A percentile compares a stretch with the other conserved stretches of the same genome.
Evolutionary conservation across 2,113 vertebrate genomes (phyloP).

Genomic region (Hemichromis elongatus): DNA sequence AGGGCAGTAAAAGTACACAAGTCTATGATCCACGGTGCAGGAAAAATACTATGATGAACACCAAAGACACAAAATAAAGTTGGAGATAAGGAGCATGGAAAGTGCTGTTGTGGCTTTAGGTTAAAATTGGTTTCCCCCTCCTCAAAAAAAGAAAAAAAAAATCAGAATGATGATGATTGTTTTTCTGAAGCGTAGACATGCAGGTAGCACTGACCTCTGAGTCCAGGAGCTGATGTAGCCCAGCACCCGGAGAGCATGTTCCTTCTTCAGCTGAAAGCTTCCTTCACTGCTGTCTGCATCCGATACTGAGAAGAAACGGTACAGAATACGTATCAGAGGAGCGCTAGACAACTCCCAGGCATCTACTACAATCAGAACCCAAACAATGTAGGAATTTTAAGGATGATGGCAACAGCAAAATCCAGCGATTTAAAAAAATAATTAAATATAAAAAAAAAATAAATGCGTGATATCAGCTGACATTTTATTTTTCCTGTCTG

Average conservation of each 20-base stretch:
- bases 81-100: no score
- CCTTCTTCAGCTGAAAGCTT: conserved; percentile 95
- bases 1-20: no score
- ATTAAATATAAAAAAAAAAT: fast-evolving
- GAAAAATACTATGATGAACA: background rate
- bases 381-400: background rate
- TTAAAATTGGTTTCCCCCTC: no score
- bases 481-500: background rate
- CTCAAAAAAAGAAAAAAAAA: no score
- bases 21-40: background rate
- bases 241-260: conserved; percentile 97
- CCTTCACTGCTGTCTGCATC: conserved; percentile 94
- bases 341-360: background rate
- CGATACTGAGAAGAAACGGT: conserved; percentile 80
- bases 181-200: background rate
- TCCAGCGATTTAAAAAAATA: background rate
- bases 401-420: background rate
- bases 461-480: background rate
- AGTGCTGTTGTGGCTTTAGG: no score
- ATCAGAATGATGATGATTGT: background rate
- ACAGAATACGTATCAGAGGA: background rate
- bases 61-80: no score
- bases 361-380: background rate
- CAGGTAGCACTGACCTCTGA: conserved; percentile 82
- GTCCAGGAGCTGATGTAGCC: conserved; percentile 99